Base-by-base conservation (phyloP, 2,888 invertebrate genomes). In the Drosophila anceps region DNA sequence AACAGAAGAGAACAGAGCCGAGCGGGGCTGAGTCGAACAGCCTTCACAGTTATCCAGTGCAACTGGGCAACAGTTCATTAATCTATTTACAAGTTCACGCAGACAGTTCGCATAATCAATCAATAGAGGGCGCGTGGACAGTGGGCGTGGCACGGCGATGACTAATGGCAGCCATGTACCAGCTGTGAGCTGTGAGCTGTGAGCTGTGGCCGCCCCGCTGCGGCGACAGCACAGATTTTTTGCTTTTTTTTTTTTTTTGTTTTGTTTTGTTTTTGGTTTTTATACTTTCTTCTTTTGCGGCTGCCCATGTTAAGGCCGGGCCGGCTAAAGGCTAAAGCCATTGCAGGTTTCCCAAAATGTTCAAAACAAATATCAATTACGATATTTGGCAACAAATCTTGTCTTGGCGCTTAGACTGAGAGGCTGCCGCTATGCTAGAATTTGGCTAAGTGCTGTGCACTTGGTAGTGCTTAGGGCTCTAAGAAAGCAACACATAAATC, bases 11-110 rank as follows among this genome's bases (percentile, higher is more conserved):
- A 3, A 1, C 4, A 3, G 24, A 37, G 13, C 13, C 0, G 35
- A 65, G 43, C 74, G 0, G n/a, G 4, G n/a, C 10, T 15, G 46
- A 13, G 46, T 4, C 0, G 8, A 12, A 10, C 43, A 24, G 41
- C 10, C 13, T 50, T 9, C 50, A 4, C 27, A 0, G 48, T 29
- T n/a, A 29, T 15, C 15, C 37, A 72, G 79, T 82, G 85, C 79
- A 76, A 55, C 75, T 51, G 87, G 63, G 88, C 79, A 79, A 81
- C 84, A 88, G 90, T 90, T 91, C 91, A 90, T 90, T 91, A 91
- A 90, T 90, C 91, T 90, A 90, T 86, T 91, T 90, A 91, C 83
- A 91, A 91, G 90, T 84, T 91, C 82, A 79, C 74, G 70, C 79
- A 82, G 86, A 85, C 82, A 88, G 86, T 83, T 88, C 79, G 84